Evolutionary conservation across 2,888 invertebrate species (phyloP).

Genomic region (Embidobia sp.): DNA sequence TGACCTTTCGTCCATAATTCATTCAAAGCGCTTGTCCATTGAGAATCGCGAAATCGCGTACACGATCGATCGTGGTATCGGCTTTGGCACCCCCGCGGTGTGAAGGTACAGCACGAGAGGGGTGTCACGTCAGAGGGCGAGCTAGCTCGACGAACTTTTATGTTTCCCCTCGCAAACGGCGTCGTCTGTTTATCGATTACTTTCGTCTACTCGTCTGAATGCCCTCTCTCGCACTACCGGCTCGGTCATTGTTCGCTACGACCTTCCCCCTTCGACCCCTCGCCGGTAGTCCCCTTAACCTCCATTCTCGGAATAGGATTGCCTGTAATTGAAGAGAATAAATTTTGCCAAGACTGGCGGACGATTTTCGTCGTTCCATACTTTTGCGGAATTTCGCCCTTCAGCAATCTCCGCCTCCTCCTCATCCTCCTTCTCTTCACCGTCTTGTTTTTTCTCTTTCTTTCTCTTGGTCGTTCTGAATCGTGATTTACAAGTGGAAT

Average conservation of each 20-base stretch:
- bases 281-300: slow-evolving; percentile 51
- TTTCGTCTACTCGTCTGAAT: slow-evolving; percentile 59
- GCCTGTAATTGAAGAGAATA: slow-evolving; percentile 59
- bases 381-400: slow-evolving; percentile 26
- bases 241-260: slow-evolving; percentile 57
- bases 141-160: slow-evolving; percentile 48
- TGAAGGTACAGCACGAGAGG: not conserved
- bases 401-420: not conserved
- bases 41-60: slow-evolving; percentile 27
- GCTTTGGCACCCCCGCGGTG: slow-evolving; percentile 22
- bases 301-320: slow-evolving; percentile 57
- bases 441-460: not conserved
- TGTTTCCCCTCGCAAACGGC: slow-evolving; percentile 43
- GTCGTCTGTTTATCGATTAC: slow-evolving; percentile 65
- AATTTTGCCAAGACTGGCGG: slow-evolving; percentile 45
- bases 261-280: slow-evolving; percentile 52
- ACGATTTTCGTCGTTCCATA: slow-evolving; percentile 28
- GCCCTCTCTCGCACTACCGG: slow-evolving; percentile 51
- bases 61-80: slow-evolving; percentile 25
- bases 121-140: slow-evolving; percentile 8
- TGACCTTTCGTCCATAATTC: slow-evolving; percentile 37
- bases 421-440: not conserved
- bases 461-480: not conserved
- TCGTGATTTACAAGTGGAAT: slow-evolving; percentile 34
- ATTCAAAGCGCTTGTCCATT: slow-evolving; percentile 45